Base-by-base conservation (phyloP, 92 coral and sea anemone species). In the Paramuricea clavata region DNA sequence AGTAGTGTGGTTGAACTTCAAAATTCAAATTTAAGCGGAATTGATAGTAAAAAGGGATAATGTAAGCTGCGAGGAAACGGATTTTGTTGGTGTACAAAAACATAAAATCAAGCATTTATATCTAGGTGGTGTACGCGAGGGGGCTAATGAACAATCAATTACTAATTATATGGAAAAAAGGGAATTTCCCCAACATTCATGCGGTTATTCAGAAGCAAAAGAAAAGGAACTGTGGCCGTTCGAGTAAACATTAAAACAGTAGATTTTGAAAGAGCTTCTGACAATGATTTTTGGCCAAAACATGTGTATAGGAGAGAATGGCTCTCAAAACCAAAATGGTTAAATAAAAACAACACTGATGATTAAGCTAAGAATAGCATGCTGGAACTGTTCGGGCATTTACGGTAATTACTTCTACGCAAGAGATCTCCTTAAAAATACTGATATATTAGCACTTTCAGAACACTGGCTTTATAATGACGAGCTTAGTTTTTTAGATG, bases 241-340 rank as follows among this genome's bases (percentile, higher is more conserved):
- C 23, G 30, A 59, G 25, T 59, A 59, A 59, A 59, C 30, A 16
- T n/a, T 19, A 19, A 59, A 4, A 5, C 23, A 6, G 25, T 4
- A 26, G 68, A 59, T 27, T 27, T 12, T 27, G 74, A 15, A 15
- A 6, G 7, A 9, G 74, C n/a, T 15, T 33, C 25, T 12, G n/a
- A 67, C 16, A 33, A 67, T 33, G 74, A 27, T 27, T 67, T 67
- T 33, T 67, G 74, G 74, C 35, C 74, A 5, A 27, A 67, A 12
- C 15, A 33, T 67, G 74, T 67, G 8, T 12, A 67, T 12, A 9
- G 6, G 2, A 11, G 74, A 27, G 6, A 11, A 27, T 67, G 74
- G 74, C 5, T 67, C 5, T 9, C 74, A 67, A 21, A 67, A 67
- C 49, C n/a, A n/a, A n/a, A n/a, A n/a, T n/a, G n/a, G n/a, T n/a